These are phyloP conservation scores for Trichomalopsis sarcophagae DNA, from an alignment of 1,140 invertebrate genomes.

Conservation along the genomic window DNA sequence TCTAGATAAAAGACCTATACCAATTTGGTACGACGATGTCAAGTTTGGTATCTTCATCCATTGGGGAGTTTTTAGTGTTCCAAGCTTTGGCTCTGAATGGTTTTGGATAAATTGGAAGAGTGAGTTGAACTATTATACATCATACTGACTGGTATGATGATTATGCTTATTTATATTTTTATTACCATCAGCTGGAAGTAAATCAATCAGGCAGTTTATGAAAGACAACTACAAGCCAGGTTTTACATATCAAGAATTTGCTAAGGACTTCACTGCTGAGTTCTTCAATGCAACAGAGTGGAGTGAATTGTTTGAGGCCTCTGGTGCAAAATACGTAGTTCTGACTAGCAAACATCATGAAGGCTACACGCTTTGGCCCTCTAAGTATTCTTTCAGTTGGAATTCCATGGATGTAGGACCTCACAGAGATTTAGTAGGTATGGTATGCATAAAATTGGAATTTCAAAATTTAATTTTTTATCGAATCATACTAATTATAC, in stretches of 20 bases:
- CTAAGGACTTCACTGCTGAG: constrained; percentile 85
- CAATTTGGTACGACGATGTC: constrained; percentile 90
- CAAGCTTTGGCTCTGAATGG: constrained; percentile 90
- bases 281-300: constrained; percentile 87
- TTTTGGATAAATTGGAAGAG: constrained; percentile 89
- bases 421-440: constrained; percentile 86
- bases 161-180: constrained; percentile 22
- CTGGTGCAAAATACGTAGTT: constrained; percentile 92
- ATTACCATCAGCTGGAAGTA: constrained; percentile 22
- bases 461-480: not conserved
- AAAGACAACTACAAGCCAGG: constrained; percentile 84
- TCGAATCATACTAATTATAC: not conserved
- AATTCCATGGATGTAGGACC: constrained; percentile 92
- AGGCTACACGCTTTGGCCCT: constrained; percentile 93
- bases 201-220: constrained; percentile 80
- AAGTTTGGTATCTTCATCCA: constrained; percentile 96
- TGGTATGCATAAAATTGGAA: constrained; percentile 46
- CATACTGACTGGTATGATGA: not conserved
- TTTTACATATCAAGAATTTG: constrained; percentile 92
- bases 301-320: constrained; percentile 83
- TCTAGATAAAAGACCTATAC: constrained; percentile 87
- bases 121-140: constrained; percentile 62
- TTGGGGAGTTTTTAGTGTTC: constrained; percentile 95
- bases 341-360: constrained; percentile 96
- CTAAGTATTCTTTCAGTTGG: constrained; percentile 91